Percentiles rank a stretch among this genome's conserved stretches.
Evolutionary conservation across 2,113 vertebrate species (phyloP).

Genomic region (Plotosus lineatus): DNA sequence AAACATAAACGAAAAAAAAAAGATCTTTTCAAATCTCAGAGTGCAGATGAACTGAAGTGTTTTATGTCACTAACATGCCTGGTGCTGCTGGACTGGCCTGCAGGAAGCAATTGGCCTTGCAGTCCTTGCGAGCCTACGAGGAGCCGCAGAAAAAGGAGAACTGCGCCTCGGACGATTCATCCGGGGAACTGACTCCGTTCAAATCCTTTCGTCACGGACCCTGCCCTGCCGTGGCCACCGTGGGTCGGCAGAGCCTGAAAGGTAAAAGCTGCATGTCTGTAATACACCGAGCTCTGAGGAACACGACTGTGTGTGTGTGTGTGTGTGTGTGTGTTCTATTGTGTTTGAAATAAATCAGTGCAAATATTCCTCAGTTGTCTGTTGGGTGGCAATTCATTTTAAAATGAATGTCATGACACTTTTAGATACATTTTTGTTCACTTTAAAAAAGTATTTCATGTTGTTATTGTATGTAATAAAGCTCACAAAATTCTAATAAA

Average conservation of each 20-base stretch:
- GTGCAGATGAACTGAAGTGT: not conserved
- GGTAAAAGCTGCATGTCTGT: conserved; percentile 67
- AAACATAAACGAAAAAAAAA: not conserved
- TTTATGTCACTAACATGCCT: not conserved
- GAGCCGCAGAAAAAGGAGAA: conserved; percentile 94
- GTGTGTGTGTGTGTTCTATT: not conserved
- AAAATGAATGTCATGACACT: not conserved
- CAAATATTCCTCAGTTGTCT: too few species aligned
- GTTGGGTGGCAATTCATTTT: too few species aligned
- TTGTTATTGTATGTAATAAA: too few species aligned
- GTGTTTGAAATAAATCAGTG: too few species aligned
- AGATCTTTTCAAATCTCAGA: not conserved
- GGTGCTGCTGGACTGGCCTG: not conserved
- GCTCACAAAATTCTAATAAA: too few species aligned
- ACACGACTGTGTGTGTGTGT: not conserved
- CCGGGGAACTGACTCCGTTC: conserved; percentile 89
- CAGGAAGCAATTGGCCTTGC: conserved; percentile 96
- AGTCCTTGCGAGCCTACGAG: conserved; percentile 93
- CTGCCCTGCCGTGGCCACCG: conserved; percentile 83
- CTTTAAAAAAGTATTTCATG: too few species aligned
- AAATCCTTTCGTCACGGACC: conserved; percentile 90
- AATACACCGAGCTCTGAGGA: not conserved
- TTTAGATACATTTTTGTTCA: not conserved
- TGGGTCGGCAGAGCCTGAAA: conserved; percentile 90
- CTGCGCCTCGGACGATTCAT: conserved; percentile 92